phyloP scores from a whole-genome alignment of 2,113 vertebrate species.

The Sander vitreus region DNA sequence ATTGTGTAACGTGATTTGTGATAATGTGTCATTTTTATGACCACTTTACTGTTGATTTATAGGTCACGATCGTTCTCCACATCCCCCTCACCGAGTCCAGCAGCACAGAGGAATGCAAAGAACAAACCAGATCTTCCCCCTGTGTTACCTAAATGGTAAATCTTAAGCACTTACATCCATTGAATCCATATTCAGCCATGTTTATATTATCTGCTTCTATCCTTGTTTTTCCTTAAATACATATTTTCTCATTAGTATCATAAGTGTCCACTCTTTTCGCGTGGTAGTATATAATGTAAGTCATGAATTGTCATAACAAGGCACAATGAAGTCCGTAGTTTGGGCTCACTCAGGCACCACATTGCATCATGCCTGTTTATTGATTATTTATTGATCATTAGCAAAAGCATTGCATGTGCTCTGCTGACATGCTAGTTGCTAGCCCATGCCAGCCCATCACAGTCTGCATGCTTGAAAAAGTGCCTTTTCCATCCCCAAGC shows the following conservation, averaged over 20 bases:
- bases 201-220: background rate
- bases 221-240: background rate
- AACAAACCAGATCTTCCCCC: conserved; percentile 88
- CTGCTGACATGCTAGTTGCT: background rate
- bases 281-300: background rate
- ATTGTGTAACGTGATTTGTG: background rate
- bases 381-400: conserved; percentile 6
- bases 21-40: background rate
- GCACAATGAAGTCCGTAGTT: background rate
- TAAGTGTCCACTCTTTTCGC: background rate
- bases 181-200: background rate
- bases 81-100: conserved; percentile 91
- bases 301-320: background rate
- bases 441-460: background rate
- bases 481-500: conserved; percentile 53
- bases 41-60: background rate
- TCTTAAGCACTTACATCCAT: background rate
- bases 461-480: conserved; percentile 37
- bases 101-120: conserved; percentile 89
- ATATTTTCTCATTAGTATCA: background rate
- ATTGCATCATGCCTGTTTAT: background rate
- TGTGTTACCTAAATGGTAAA: conserved; percentile 87
- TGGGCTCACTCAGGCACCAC: background rate
- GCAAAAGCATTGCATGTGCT: background rate
- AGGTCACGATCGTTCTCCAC: conserved; percentile 96